phyloP scores from a whole-genome alignment of 2,113 vertebrate genomes.

The Anoplopoma fimbria region DNA sequence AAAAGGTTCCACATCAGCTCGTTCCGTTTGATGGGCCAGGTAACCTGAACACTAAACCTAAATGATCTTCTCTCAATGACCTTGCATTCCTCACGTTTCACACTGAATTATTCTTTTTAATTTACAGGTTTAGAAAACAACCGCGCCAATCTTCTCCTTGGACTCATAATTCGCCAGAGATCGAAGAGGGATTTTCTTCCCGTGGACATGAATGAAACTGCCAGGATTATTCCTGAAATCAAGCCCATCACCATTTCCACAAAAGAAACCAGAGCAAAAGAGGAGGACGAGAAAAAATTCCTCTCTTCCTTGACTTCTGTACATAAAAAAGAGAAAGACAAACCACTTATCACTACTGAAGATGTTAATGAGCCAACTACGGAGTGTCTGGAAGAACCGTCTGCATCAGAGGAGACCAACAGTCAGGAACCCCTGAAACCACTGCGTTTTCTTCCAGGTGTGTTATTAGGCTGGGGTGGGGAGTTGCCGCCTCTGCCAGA shows the following conservation, averaged over 20 bases:
- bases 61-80: constrained; percentile 1
- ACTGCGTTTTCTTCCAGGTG: constrained; percentile 95
- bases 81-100: background rate
- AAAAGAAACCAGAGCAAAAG: constrained; percentile 76
- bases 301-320: constrained; percentile 89
- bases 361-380: constrained; percentile 70
- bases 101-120: constrained; percentile 41
- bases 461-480: constrained; percentile 93
- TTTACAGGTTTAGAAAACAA: constrained; percentile 92
- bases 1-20: constrained; percentile 98
- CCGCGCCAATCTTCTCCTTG: constrained; percentile 93
- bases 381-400: constrained; percentile 75
- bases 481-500: constrained; percentile 87
- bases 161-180: constrained; percentile 95
- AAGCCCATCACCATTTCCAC: constrained; percentile 84
- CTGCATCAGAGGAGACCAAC: constrained; percentile 79
- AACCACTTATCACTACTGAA: constrained; percentile 83
- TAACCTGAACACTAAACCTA: constrained; percentile 71
- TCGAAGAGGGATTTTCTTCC: constrained; percentile 89
- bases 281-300: constrained; percentile 90
- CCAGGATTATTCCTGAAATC: constrained; percentile 87
- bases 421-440: constrained; percentile 89
- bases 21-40: constrained; percentile 99
- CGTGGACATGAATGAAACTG: constrained; percentile 84
- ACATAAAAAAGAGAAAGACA: constrained; percentile 87